Conservation (phyloP, 2,888 invertebrate species). For the Trissonchulus latispiculum region DNA sequence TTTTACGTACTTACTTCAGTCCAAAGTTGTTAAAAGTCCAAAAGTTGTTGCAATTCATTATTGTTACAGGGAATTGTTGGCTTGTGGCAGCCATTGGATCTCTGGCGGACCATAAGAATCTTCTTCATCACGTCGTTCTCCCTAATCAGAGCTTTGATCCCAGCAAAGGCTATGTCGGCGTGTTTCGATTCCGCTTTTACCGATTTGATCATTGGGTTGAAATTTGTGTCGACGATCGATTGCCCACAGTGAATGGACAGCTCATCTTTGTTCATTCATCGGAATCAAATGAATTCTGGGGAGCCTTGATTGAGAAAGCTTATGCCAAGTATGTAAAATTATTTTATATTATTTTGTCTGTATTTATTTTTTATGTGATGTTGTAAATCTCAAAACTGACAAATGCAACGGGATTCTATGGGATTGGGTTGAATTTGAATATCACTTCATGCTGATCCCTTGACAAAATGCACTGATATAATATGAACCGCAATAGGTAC, state of each 20-base stretch:
- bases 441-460: too few species aligned
- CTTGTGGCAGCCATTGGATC: slow-evolving; percentile 49
- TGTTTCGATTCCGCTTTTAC: slow-evolving; percentile 47
- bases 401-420: too few species aligned
- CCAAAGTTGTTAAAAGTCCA: too few species aligned
- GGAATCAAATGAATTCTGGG: slow-evolving; percentile 48
- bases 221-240: slow-evolving; percentile 46
- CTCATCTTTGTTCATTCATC: slow-evolving; percentile 44
- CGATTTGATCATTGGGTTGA: slow-evolving; percentile 47
- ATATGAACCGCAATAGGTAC: too few species aligned
- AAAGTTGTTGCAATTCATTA: too few species aligned
- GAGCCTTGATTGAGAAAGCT: slow-evolving; percentile 48
- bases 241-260: slow-evolving; percentile 34
- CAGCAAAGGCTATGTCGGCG: slow-evolving; percentile 39
- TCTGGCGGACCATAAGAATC: slow-evolving; percentile 44
- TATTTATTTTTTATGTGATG: too few species aligned
- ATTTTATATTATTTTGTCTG: too few species aligned
- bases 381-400: too few species aligned
- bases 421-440: too few species aligned
- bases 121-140: slow-evolving; percentile 44
- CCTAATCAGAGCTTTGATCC: slow-evolving; percentile 42
- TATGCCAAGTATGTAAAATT: slow-evolving; percentile 49
- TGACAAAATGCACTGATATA: too few species aligned
- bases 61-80: slow-evolving; percentile 48
- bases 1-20: too few species aligned